Evolutionary conservation across 1,140 invertebrate genomes (phyloP).

Genomic region (Euglossa dilemma): DNA sequence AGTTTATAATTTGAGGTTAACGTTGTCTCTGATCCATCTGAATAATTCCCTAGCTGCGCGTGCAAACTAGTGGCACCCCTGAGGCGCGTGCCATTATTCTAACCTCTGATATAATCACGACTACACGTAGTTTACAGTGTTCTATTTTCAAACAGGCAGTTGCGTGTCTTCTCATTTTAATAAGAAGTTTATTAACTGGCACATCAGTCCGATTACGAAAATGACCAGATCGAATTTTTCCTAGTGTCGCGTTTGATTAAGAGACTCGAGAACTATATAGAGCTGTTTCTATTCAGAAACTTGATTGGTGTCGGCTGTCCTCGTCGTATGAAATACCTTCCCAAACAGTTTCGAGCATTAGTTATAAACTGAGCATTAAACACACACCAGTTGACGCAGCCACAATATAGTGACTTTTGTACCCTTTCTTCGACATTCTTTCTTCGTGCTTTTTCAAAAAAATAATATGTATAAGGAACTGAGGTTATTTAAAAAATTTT

Average conservation of each 20-base stretch:
- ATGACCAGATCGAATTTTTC: background rate
- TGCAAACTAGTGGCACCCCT: background rate
- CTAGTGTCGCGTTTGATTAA: background rate
- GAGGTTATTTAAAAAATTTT: background rate
- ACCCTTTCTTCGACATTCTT: background rate
- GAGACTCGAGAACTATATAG: background rate
- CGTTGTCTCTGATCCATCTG: background rate
- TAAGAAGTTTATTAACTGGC: background rate
- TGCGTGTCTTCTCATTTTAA: background rate
- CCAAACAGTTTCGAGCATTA: background rate
- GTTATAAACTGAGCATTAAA: background rate
- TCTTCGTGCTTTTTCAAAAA: background rate
- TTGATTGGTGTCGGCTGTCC: background rate
- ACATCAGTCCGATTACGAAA: background rate
- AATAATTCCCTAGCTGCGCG: background rate
- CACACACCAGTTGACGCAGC: background rate
- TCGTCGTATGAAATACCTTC: background rate
- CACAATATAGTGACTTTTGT: background rate
- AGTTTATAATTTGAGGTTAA: background rate
- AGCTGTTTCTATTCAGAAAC: conserved; percentile 6
- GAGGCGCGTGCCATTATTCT: background rate
- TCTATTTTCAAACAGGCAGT: background rate
- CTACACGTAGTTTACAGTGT: background rate
- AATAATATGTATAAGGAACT: background rate
- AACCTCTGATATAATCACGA: background rate